phyloP scores from a whole-genome alignment of 2,113 vertebrate species.

The Columba janthina region DNA sequence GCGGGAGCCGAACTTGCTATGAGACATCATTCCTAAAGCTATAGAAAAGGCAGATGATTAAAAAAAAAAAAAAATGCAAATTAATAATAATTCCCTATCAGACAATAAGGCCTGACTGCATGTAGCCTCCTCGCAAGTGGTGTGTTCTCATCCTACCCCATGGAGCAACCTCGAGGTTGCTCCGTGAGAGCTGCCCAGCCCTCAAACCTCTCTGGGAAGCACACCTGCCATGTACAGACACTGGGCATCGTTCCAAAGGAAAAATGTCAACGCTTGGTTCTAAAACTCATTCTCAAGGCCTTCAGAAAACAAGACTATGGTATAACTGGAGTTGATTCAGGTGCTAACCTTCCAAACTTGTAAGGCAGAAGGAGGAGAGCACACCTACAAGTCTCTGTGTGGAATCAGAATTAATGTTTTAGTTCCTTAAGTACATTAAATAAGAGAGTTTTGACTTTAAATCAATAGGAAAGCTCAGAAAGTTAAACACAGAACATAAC shows the following conservation, averaged over 20 bases:
- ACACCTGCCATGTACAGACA: neutral
- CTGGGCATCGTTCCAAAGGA: neutral
- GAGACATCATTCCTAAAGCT: conserved; percentile 44
- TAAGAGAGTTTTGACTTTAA: neutral
- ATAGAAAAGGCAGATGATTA: conserved; percentile 6
- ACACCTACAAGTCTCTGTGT: neutral
- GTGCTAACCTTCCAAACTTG: neutral
- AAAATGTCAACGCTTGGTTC: neutral
- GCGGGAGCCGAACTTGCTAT: neutral
- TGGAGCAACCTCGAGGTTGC: fast-evolving
- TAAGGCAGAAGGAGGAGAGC: neutral
- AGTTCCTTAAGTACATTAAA: neutral
- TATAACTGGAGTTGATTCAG: neutral
- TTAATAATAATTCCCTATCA: conserved; percentile 11
- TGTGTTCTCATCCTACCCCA: neutral
- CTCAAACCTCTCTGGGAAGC: neutral
- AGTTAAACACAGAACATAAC: conserved; percentile 36
- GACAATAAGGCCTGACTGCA: neutral
- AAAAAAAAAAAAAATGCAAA: conserved; percentile 23
- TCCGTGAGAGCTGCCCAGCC: neutral
- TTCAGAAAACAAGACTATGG: neutral
- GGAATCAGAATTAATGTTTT: neutral
- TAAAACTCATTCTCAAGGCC: neutral
- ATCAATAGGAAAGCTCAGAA: neutral
- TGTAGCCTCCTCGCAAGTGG: neutral